Evolutionary conservation across 2,113 vertebrate genomes (phyloP).

Genomic region (Haplotaxodon microlepis): DNA sequence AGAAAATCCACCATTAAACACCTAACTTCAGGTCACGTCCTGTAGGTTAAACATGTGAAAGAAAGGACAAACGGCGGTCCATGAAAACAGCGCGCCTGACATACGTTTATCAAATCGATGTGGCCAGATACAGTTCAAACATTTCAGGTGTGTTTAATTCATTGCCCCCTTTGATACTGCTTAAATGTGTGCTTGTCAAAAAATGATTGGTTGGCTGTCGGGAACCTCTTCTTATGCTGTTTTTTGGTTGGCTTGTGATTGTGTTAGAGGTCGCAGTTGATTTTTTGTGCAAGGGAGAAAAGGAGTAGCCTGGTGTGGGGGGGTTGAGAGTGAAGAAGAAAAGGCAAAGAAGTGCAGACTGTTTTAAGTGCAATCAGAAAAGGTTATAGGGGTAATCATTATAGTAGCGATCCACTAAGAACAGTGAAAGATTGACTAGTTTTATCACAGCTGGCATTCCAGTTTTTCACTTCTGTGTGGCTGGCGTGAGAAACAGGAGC

Average conservation of each 20-base stretch:
- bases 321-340: accelerated
- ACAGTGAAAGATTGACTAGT: background rate
- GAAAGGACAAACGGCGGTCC: background rate
- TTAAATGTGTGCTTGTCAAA: background rate
- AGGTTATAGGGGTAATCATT: background rate
- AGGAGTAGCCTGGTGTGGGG: accelerated
- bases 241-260: background rate
- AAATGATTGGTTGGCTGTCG: background rate
- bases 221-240: background rate
- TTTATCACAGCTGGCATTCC: background rate
- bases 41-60: background rate
- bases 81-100: background rate
- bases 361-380: background rate
- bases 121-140: background rate
- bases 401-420: background rate
- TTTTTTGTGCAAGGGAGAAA: background rate
- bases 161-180: background rate
- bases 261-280: background rate
- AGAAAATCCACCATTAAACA: constrained; percentile 6
- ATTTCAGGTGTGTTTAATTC: background rate
- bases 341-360: background rate
- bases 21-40: background rate
- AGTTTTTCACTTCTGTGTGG: background rate
- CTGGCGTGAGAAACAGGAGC: background rate
- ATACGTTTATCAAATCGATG: background rate